Evolutionary conservation across 2,113 vertebrate genomes (phyloP), one percentile per base, ranked within the genome.

Genomic region (Pimephales promelas): DNA sequence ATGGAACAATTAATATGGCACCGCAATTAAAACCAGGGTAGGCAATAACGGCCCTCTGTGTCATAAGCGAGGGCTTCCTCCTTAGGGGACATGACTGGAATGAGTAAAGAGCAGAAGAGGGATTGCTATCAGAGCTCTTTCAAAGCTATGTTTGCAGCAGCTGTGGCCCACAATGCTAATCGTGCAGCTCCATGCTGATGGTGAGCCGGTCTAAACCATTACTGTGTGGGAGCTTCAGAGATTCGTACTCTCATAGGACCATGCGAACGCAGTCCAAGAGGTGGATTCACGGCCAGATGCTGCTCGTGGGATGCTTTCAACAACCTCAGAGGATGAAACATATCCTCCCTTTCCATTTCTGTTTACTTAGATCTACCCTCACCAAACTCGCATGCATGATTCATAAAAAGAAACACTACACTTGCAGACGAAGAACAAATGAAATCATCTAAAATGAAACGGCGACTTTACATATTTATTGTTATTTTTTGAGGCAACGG

Each of bases 281-380:
- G 90, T 92, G 88, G 91, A 89, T 93, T 91, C 89, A 82, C 74
- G 77, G 91, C 91, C 92, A 91, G 87, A 81, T 91, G 90, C 91
- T 92, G 91, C 93, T 93, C 89, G 89, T 84, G 88, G 90, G 92
- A 92, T 89, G 89, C 92, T 91, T 88, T 88, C 88, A 90, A 86
- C 90, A 85, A 91, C 87, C 87, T 91, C 89, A 83, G 79, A 78
- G 80, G 79, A 89, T 88, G 89, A 92, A 93, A 79, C 86, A 83
- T 84, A 87, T 89, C 90, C 86, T 89, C 84, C 86, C 74, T 85
- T 90, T 86, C 83, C 82, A 83, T 77, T 84, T 47, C 71, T 52
- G 34, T 74, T 74, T 79, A 62, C 68, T 57, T 47, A 73, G 62
- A 20, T 54, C 52, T 52, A 20, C 62, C 57, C 26, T 62, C 59